Evolutionary conservation across 2,888 invertebrate genomes (phyloP).

Genomic region (Eilema sororculum): DNA sequence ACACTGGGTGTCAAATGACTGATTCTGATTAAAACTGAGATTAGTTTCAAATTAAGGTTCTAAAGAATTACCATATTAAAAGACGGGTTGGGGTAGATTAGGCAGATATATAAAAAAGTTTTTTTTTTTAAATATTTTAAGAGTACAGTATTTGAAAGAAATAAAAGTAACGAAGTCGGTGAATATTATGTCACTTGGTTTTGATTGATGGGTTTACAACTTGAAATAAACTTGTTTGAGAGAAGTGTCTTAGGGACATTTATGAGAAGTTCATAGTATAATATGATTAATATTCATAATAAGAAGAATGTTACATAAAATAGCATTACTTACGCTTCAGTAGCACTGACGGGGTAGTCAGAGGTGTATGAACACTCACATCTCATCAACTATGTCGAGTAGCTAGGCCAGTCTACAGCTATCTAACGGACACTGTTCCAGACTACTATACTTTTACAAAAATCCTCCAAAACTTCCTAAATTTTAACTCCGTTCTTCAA

Average conservation of each 20-base stretch:
- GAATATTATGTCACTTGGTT: neutral
- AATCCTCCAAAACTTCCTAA: neutral
- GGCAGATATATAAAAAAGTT: neutral
- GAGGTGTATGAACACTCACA: too few species aligned
- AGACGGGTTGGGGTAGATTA: conserved; percentile 30
- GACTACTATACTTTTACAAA: too few species aligned
- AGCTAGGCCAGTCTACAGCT: too few species aligned
- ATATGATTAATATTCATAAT: neutral
- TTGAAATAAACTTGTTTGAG: neutral
- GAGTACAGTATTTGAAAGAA: neutral
- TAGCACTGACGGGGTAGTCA: too few species aligned
- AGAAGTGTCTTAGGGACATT: neutral
- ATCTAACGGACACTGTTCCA: too few species aligned
- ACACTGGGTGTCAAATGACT: conserved; percentile 57
- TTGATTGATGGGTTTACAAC: neutral
- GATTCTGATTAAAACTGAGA: conserved; percentile 61
- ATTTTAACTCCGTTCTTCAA: too few species aligned
- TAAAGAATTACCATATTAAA: conserved; percentile 56
- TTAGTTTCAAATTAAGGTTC: conserved; percentile 49
- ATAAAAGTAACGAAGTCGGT: neutral
- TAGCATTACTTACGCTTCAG: neutral
- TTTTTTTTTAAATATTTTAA: neutral
- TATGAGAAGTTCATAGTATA: neutral
- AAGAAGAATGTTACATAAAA: neutral
- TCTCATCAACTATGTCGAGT: too few species aligned